Evolutionary conservation across 92 coral and sea anemone genomes (phyloP).

Genomic region (Galaxea fascicularis): DNA sequence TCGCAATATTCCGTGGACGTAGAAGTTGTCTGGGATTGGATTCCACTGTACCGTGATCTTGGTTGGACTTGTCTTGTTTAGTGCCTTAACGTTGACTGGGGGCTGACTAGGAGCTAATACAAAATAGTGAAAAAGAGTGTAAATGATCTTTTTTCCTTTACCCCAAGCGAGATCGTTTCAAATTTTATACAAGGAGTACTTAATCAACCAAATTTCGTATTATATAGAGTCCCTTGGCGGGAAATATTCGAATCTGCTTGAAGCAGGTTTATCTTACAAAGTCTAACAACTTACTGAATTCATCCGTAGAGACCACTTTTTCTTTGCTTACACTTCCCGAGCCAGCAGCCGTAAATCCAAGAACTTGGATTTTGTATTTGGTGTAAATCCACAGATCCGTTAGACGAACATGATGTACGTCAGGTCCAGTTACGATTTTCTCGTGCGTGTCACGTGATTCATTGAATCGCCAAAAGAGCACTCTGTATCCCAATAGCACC

Average conservation of each 20-base stretch:
- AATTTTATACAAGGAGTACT: too few species aligned
- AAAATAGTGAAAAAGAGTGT: not conserved
- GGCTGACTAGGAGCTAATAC: slow-evolving; percentile 85
- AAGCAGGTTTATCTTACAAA: too few species aligned
- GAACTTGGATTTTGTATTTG: slow-evolving; percentile 73
- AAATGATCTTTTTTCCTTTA: not conserved
- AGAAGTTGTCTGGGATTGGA: slow-evolving; percentile 80
- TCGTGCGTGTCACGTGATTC: slow-evolving; percentile 64
- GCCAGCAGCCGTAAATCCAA: slow-evolving; percentile 89
- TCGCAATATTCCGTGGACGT: slow-evolving; percentile 92
- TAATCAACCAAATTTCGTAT: too few species aligned
- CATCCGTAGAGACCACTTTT: slow-evolving; percentile 81
- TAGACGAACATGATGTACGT: slow-evolving; percentile 33
- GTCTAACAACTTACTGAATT: slow-evolving; percentile 76
- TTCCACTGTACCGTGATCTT: slow-evolving; percentile 81
- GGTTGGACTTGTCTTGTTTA: slow-evolving; percentile 83
- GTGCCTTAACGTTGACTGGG: slow-evolving; percentile 75
- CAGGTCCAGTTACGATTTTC: slow-evolving; percentile 38
- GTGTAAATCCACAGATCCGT: slow-evolving; percentile 83
- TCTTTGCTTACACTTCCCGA: slow-evolving; percentile 72
- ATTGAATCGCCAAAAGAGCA: slow-evolving; percentile 69
- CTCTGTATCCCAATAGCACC: slow-evolving; percentile 80
- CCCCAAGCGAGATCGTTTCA: too few species aligned
- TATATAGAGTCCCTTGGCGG: too few species aligned
- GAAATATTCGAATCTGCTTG: too few species aligned